These are phyloP conservation scores for Philaethria dido DNA, from an alignment of 2,888 invertebrate genomes.

Conservation along the genomic window DNA sequence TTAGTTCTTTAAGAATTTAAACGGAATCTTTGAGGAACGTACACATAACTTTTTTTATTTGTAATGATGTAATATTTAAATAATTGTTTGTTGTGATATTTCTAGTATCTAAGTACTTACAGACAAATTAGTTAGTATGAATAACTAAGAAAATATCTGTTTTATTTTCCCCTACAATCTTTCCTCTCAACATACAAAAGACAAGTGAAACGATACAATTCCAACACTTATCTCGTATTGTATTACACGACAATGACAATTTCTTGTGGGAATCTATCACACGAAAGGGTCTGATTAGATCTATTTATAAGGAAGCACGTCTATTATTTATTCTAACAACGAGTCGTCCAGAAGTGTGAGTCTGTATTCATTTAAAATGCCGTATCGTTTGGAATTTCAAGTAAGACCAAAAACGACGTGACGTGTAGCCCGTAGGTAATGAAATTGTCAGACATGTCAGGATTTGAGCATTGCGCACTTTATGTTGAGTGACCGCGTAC, in stretches of 20 bases:
- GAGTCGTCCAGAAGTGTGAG: conserved; percentile 55
- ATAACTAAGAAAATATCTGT: not conserved
- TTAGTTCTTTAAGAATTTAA: conserved; percentile 9
- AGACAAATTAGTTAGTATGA: no score
- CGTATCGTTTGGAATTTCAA: conserved; percentile 73
- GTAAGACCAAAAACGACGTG: conserved; percentile 70
- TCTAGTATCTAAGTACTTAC: no score
- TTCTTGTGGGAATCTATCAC: conserved; percentile 47
- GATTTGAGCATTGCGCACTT: conserved; percentile 28
- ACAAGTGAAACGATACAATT: conserved; percentile 16
- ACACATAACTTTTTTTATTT: not conserved
- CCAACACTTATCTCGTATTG: conserved; percentile 26
- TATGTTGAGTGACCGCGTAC: not conserved
- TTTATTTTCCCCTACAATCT: not conserved
- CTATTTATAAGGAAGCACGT: conserved; percentile 47
- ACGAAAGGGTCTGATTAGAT: conserved; percentile 49
- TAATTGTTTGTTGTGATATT: no score
- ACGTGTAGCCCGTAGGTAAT: conserved; percentile 54
- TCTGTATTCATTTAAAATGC: conserved; percentile 75
- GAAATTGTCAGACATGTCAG: conserved; percentile 43
- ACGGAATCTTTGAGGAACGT: not conserved
- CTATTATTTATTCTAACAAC: conserved; percentile 54
- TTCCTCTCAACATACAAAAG: not conserved
- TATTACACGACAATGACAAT: conserved; percentile 37
- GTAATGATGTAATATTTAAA: no score